phyloP scores from a whole-genome alignment of 2,888 invertebrate species.

The Gisinianus flammeolus region DNA sequence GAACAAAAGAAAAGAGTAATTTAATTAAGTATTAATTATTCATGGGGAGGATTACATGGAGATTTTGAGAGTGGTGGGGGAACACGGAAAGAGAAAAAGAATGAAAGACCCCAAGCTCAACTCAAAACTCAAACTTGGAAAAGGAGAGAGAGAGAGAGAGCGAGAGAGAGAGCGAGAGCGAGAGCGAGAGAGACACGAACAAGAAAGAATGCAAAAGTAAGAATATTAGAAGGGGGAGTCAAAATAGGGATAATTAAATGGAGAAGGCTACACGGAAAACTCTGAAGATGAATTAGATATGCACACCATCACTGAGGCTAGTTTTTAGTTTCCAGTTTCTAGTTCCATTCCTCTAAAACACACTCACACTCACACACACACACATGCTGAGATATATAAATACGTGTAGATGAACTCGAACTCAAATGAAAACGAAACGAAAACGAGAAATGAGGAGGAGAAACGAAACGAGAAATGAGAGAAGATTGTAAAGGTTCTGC shows the following conservation, averaged over 20 bases:
- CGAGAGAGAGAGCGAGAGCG: neutral
- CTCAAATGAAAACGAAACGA: neutral
- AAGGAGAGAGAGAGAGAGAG: neutral
- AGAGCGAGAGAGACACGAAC: neutral
- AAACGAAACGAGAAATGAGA: neutral
- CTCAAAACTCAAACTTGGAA: neutral
- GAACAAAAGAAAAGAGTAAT: slow-evolving; percentile 31
- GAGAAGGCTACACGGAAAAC: neutral
- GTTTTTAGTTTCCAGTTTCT: neutral
- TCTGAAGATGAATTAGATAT: neutral
- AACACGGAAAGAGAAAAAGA: neutral
- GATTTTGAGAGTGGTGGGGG: slow-evolving; percentile 18
- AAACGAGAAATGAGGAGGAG: neutral
- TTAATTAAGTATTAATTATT: slow-evolving; percentile 39
- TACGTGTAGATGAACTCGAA: neutral
- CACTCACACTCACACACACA: neutral
- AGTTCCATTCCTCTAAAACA: neutral
- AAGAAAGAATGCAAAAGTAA: slow-evolving; percentile 20
- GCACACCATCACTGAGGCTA: neutral
- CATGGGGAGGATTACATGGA: slow-evolving; percentile 32
- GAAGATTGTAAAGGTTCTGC: neutral
- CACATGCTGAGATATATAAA: neutral
- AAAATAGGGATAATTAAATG: slow-evolving; percentile 27
- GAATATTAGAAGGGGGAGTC: slow-evolving; percentile 12
- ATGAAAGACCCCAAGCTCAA: neutral